Evolutionary conservation across 2,888 invertebrate species (phyloP), one percentile per base, ranked within the genome.

Genomic region (Protodeltote pygarga): DNA sequence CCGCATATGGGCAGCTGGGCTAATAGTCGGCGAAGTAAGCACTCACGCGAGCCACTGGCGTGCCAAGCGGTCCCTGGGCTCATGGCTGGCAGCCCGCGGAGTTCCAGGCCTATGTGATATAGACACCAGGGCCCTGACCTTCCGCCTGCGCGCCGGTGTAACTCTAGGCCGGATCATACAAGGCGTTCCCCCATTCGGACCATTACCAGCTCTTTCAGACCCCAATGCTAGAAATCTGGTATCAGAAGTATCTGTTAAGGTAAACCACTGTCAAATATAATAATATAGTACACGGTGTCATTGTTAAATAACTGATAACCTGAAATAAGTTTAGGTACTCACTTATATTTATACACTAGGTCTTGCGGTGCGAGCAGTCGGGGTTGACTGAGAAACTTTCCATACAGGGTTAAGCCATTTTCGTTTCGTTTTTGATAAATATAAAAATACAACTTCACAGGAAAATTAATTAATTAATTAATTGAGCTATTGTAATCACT

Each of bases 101-200:
- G 92, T 99, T 19, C 97, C 98, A 1, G 99, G 98, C 0, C 95
- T 99, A 14, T 95, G 95, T 84, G 98, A 97, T 24, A 94, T 99
- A 53, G 99, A 99, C 82, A 99, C 99, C 0, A 93, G 99, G 50
- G 95, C 95, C 0, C 91, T 99, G 15, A 99, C 99, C 0, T 97
- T 98, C 85, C 95, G 95, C 71, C 96, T 99, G 25, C 94, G 99
- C 5, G 95, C 95, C 68, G 99, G 99, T 13, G 95, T 97, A 1
- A 95, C 98, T 76, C 92, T 98, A 25, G 95, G 95, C 2, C 89
- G 93, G 33, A 94, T 95, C 40, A 84, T 95, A 1, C 94, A 94
- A 66, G 90, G 92, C 10, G 68, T 92, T n/a, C 93, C 94, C 0
- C 79, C 87, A 0, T 82, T 87, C 25, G 75, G 76, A 1, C 83